phyloP scores from a whole-genome alignment of 2,113 vertebrate species.

The Pan paniscus region DNA sequence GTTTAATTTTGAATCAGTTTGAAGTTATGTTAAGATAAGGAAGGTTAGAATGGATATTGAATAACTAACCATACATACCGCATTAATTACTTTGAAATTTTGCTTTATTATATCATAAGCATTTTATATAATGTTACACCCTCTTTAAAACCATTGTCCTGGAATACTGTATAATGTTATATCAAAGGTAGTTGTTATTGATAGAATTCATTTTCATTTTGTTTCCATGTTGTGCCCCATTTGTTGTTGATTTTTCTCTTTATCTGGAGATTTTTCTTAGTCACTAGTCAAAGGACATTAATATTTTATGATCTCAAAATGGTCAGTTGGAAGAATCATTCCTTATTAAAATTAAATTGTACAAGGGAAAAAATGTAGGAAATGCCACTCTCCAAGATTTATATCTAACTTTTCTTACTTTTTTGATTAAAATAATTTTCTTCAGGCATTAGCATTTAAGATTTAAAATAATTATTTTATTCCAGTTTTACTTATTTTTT shows the following conservation, averaged over 20 bases:
- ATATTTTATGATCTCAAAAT: background rate
- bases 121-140: background rate
- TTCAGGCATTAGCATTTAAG: background rate
- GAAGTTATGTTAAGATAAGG: background rate
- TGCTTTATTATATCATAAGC: background rate
- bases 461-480: background rate
- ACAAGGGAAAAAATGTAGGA: background rate
- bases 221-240: background rate
- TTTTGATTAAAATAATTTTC: constrained; percentile 34
- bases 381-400: background rate
- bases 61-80: background rate
- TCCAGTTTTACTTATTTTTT: background rate
- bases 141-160: background rate
- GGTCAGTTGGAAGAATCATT: background rate
- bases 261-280: background rate
- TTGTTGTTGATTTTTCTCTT: background rate
- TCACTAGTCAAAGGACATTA: background rate
- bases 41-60: background rate
- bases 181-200: background rate
- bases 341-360: constrained; percentile 4
- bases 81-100: background rate
- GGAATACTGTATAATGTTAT: background rate
- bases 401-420: background rate
- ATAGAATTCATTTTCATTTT: background rate
- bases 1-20: background rate